Conservation (phyloP, 64 coral and sea anemone species). For the Montipora capricornis region DNA sequence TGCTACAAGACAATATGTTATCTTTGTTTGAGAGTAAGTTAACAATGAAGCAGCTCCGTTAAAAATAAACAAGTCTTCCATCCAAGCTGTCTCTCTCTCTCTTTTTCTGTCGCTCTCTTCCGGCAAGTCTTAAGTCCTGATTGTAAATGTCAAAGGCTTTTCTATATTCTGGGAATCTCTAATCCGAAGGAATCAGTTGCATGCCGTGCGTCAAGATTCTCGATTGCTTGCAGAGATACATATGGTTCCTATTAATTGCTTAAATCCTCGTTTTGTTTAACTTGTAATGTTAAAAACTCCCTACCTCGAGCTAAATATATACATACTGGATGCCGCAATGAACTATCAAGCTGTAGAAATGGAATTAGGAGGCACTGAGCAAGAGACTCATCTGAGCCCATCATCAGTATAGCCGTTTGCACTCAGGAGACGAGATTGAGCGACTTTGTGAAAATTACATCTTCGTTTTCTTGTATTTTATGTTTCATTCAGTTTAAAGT, state of each 20-base stretch:
- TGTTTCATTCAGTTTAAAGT: neutral
- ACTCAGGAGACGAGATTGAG: neutral
- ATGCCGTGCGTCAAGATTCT: neutral
- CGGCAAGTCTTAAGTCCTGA: neutral
- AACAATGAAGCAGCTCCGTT: slow-evolving; percentile 9
- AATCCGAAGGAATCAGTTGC: neutral
- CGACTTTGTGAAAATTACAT: too few species aligned
- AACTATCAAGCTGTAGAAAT: neutral
- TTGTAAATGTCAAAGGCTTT: neutral
- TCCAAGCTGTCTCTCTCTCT: neutral
- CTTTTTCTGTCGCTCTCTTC: neutral
- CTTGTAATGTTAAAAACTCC: slow-evolving; percentile 38
- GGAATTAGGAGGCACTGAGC: neutral
- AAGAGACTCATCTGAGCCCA: too few species aligned
- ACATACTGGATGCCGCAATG: neutral
- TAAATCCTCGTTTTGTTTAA: slow-evolving; percentile 36
- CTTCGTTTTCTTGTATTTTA: slow-evolving; percentile 5
- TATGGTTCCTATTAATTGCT: slow-evolving; percentile 43
- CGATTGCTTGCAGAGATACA: slow-evolving; percentile 13
- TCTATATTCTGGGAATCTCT: neutral
- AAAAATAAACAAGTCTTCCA: slow-evolving; percentile 12
- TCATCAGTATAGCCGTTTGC: too few species aligned
- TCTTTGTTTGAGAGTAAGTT: neutral
- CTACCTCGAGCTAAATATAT: slow-evolving; percentile 44
- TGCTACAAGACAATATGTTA: slow-evolving; percentile 8